phyloP scores from a whole-genome alignment of 1,140 invertebrate species.

The Drosophila mayri region DNA sequence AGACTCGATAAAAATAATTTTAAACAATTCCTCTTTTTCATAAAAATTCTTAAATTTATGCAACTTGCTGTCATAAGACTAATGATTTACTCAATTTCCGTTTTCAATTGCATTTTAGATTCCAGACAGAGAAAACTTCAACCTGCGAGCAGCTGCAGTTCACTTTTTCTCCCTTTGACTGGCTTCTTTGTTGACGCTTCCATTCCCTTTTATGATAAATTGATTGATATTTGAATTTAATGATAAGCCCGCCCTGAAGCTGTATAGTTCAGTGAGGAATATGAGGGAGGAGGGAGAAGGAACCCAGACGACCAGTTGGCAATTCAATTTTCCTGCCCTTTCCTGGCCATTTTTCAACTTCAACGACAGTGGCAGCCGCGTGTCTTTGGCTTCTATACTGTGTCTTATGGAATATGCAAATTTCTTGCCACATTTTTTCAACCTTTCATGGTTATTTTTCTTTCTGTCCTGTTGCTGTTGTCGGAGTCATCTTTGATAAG shows the following conservation, averaged over 20 bases:
- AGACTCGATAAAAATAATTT: not conserved
- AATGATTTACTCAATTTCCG: conserved; percentile 10
- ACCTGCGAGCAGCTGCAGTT: conserved; percentile 14
- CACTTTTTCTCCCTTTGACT: not conserved
- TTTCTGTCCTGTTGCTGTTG: conserved; percentile 45
- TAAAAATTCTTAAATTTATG: not conserved
- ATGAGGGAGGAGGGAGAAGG: not conserved
- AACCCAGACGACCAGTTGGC: conserved; percentile 55
- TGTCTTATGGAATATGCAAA: conserved; percentile 75
- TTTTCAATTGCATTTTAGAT: conserved; percentile 18
- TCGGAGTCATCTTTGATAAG: conserved; percentile 62
- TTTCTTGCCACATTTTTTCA: conserved; percentile 61
- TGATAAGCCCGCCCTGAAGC: conserved; percentile 55
- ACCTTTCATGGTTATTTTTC: conserved; percentile 36
- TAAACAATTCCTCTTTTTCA: too few species aligned
- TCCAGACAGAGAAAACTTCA: conserved; percentile 12
- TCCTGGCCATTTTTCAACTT: conserved; percentile 75
- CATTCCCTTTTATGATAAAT: conserved; percentile 73
- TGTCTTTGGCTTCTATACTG: conserved; percentile 35
- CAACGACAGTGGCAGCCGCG: conserved; percentile 63
- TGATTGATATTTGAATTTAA: conserved; percentile 84
- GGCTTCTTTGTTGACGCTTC: conserved; percentile 41
- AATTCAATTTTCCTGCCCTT: conserved; percentile 73
- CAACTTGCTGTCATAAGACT: not conserved
- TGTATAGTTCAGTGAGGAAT: not conserved